Evolutionary conservation across 2,113 vertebrate genomes (phyloP), one percentile per base, ranked within the genome.

Genomic region (Clinocottus analis): DNA sequence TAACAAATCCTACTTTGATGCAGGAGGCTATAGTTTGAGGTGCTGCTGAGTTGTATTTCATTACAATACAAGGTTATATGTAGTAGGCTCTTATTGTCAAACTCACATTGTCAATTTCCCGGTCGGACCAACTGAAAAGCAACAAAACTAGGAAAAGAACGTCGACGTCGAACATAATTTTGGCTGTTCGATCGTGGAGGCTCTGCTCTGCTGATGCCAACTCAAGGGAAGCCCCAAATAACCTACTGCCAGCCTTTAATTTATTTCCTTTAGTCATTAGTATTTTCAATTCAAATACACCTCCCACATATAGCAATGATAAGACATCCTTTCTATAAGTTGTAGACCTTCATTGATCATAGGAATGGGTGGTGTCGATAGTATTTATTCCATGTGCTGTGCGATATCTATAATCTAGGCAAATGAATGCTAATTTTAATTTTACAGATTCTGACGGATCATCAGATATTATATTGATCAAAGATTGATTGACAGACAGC

Each of bases 391-490:
- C 6, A 14, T 43, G 6, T 51, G 6, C n/a, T 23, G 14, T 59
- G 9, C 9, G 19, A 33, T 53, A 41, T 53, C 1, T 29, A n/a
- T 68, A 23, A 68, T 37, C 47, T 10, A 29, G 9, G 58, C 37
- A 47, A 19, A 61, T 27, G 56, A 31, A 29, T 72, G 7, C n/a
- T 33, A 29, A 51, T 55, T 33, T 2, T 71, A 60, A 72, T 37
- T 64, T 59, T 59, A 53, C 41, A 82, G n/a, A 79, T 70, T 29
- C 29, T 69, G 16, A 61, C 16, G 23, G 5, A 12, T 53, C 3
- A 59, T 62, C 7, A 41, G 17, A 11, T 27, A 68, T 73, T 84
- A 64, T 17, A 65, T 45, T 35, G 8, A 21, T 64, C 56, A 23
- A 25, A 53, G 5, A 59, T 47, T 9, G 37, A 69, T 64, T 11